Evolutionary conservation across 53 echinoderm and acorn worm genomes (phyloP).

Genomic region (Echinarachnius parma): DNA sequence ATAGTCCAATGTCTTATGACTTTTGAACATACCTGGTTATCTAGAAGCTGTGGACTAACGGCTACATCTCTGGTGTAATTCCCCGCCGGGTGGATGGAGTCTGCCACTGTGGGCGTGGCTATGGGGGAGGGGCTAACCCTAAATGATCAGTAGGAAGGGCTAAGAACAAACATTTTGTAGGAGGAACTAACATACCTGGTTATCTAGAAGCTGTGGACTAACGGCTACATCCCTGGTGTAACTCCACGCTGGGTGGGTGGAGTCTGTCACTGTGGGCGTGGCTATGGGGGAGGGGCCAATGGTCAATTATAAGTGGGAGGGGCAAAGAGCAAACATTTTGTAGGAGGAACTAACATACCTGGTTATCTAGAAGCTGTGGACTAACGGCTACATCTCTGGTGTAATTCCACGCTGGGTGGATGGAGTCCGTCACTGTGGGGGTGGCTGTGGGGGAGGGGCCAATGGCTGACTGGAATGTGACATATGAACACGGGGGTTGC

Average conservation of each 20-base stretch:
- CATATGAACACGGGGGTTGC: slow-evolving; percentile 60
- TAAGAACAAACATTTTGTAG: no score
- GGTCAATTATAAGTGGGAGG: slow-evolving; percentile 34
- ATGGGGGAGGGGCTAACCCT: slow-evolving; percentile 41
- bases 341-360: slow-evolving; percentile 46
- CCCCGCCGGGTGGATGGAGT: slow-evolving; percentile 59
- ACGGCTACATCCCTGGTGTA: slow-evolving; percentile 57
- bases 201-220: slow-evolving; percentile 62
- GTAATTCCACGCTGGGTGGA: slow-evolving; percentile 61
- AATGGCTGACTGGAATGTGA: slow-evolving; percentile 60
- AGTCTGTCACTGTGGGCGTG: slow-evolving; percentile 53
- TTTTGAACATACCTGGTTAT: slow-evolving; percentile 63
- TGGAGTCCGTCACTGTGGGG: slow-evolving; percentile 48
- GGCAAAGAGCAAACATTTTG: no score
- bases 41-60: slow-evolving; percentile 60
- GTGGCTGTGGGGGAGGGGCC: slow-evolving; percentile 53
- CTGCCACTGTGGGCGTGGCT: slow-evolving; percentile 52
- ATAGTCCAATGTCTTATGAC: no score
- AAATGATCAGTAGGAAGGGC: no score
- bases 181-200: slow-evolving; percentile 51
- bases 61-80: slow-evolving; percentile 55
- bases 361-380: slow-evolving; percentile 63
- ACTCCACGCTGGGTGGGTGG: slow-evolving; percentile 62
- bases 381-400: slow-evolving; percentile 59
- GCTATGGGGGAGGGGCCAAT: slow-evolving; percentile 42